Conservation (phyloP, 2,113 vertebrate genomes). For the Oriolus oriolus region DNA sequence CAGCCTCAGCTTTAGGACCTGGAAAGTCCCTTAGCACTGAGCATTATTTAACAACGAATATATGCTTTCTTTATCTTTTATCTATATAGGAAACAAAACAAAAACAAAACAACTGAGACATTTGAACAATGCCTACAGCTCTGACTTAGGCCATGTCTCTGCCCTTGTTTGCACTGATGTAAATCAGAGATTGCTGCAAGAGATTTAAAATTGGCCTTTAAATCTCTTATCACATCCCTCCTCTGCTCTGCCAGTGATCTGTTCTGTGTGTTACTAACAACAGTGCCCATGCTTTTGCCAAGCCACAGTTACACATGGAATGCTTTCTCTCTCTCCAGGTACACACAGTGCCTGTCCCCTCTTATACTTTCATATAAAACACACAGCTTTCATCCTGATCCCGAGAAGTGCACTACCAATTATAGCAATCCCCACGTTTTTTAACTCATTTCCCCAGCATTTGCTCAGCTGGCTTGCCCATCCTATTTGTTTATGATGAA, state of each 20-base stretch:
- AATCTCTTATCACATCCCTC: constrained; percentile 51
- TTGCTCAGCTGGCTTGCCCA: constrained; percentile 36
- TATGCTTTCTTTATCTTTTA: constrained; percentile 54
- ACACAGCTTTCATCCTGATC: background rate
- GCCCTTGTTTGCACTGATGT: constrained; percentile 60
- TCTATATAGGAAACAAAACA: constrained; percentile 61
- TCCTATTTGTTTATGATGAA: constrained; percentile 38
- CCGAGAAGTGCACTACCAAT: background rate
- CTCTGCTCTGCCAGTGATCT: constrained; percentile 28
- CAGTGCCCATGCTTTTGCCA: constrained; percentile 25
- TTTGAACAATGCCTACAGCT: constrained; percentile 56
- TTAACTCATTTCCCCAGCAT: constrained; percentile 33
- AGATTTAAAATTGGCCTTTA: constrained; percentile 44
- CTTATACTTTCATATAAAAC: background rate
- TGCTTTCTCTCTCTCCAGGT: constrained; percentile 14
- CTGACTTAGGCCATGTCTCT: constrained; percentile 37
- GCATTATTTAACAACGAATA: constrained; percentile 45
- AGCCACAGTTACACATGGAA: constrained; percentile 47
- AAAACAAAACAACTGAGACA: constrained; percentile 32
- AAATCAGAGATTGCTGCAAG: constrained; percentile 53
- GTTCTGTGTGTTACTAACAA: constrained; percentile 30
- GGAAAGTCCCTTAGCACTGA: constrained; percentile 55
- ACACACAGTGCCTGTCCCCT: background rate
- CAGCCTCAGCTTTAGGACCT: constrained; percentile 14
- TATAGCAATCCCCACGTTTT: constrained; percentile 30